Base-by-base conservation (phyloP, 2,113 vertebrate species). In the Hippocampus comes region DNA sequence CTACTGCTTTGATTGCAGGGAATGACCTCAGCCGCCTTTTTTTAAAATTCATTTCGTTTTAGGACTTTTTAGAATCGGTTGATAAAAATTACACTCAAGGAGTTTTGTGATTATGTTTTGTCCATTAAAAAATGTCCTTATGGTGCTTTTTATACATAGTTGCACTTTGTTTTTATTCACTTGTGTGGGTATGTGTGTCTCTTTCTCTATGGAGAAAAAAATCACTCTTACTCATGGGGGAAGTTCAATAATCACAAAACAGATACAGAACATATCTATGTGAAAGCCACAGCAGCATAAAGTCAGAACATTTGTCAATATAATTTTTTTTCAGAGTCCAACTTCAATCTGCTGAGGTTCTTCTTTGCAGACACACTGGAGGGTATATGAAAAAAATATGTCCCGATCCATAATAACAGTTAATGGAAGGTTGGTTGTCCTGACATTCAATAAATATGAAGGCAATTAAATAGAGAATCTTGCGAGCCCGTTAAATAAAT, bases 131-230 rank as follows among this genome's bases (percentile, higher is more conserved):
- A 81, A 72, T 82, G 77, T 86, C 80, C 78, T 84, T 77, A 84
- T 83, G 70, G 77, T 81, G 79, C 72, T 79, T 90, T 86, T 90
- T 82, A 70, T 84, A 82, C 2, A 81, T 63, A 9, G 46, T 79
- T 77, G 74, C 23, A 77, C 56, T 27, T 60, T 18, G 5, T 42
- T 23, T 43, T 64, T 64, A 23, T 64, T 64, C 63, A 43, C 5
- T 8, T 49, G 48, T 51, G 17, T 7, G 14, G 12, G 14, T 49
- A 5, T 14, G 12, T 15, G 3, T 17, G 12, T 49, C 15, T 49
- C 15, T 49, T 17, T 49, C 9, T 10, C 14, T 14, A 46, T 51
- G 48, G 15, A 51, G 18, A 7, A 61, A 61, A 11, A 59, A 61
- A 34, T 2, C 11, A 17, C 30, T 30, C 57, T 60, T 60, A 14